Base-by-base conservation (phyloP, 2,888 invertebrate genomes). In the Myathropa florea region DNA sequence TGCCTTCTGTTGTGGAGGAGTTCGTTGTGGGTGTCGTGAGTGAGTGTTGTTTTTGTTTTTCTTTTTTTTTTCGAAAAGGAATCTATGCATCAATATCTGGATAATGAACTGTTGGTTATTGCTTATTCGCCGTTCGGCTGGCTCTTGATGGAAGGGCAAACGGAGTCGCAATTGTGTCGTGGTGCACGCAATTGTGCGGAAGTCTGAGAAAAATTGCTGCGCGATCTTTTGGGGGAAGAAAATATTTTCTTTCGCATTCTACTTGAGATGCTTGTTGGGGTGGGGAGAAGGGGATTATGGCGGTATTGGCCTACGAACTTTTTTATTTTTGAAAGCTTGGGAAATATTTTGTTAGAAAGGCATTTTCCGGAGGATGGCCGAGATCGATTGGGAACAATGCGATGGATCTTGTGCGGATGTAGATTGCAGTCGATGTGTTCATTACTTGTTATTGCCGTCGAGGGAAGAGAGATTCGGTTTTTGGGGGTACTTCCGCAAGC, bases 111-210 rank as follows among this genome's bases (percentile, higher is more conserved):
- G 83, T 80, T 84, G 84, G 76, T 46, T 82, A 33, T 64, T 73
- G 63, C 61, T 75, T 68, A 59, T 46, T 72, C 71, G 61, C 33
- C 33, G 23, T 36, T 18, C 30, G 14, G 23, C 65, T 67, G 59
- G 59, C 26, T 61, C 30, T 28, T 46, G 30, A 67, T 78, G 75
- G 75, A 79, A 86, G 86, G 83, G 86, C 83, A 79, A 39, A 76
- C 81, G 61, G 63, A 72, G 71, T 85, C 57, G 86, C 60, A 86
- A 70, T 79, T 70, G 59, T 76, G 28, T 83, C 77, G 72, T 82
- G 82, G 86, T 71, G 73, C 86, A 86, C 86, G 86, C 86, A 86
- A 86, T 83, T 86, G 83, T 86, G 86, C 86, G 86, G 86, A 86
- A 86, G 86, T 75, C 71, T 23, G 28, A 57, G 33, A 12, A 57